A percentile compares a stretch with the other conserved stretches of the same genome.
These are phyloP conservation scores for Passer domesticus DNA, from an alignment of 2,113 vertebrate species.

Conservation along the genomic window DNA sequence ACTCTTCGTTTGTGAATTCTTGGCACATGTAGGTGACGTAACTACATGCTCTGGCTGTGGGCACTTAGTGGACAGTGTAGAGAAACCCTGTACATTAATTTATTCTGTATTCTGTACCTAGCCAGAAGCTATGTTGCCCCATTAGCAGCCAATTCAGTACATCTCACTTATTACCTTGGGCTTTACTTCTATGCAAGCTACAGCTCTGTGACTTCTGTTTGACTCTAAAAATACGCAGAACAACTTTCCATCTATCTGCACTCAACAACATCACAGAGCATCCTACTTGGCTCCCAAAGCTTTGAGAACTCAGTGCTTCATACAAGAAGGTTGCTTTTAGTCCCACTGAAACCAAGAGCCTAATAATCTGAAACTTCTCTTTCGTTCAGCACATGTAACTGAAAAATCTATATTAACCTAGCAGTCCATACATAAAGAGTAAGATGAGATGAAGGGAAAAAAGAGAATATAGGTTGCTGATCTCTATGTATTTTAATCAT, in stretches of 20 bases:
- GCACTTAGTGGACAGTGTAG: background rate
- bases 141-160: background rate
- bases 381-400: background rate
- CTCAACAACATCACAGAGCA: background rate
- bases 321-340: background rate
- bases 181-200: background rate
- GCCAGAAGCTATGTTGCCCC: background rate
- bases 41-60: background rate
- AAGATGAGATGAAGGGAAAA: background rate
- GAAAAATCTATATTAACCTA: background rate
- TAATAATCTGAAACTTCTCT: background rate
- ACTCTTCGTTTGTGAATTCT: background rate
- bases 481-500: background rate
- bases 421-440: background rate
- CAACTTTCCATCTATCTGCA: background rate
- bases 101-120: background rate
- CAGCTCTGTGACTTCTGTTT: background rate
- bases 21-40: accelerated
- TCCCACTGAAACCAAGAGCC: background rate
- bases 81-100: background rate
- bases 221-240: background rate
- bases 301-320: background rate
- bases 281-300: background rate
- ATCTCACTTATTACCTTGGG: background rate
- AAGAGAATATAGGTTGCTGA: background rate